Base-by-base conservation (phyloP, 1,140 invertebrate genomes). In the fruit fly (Drosophila melanogaster) region DNA sequence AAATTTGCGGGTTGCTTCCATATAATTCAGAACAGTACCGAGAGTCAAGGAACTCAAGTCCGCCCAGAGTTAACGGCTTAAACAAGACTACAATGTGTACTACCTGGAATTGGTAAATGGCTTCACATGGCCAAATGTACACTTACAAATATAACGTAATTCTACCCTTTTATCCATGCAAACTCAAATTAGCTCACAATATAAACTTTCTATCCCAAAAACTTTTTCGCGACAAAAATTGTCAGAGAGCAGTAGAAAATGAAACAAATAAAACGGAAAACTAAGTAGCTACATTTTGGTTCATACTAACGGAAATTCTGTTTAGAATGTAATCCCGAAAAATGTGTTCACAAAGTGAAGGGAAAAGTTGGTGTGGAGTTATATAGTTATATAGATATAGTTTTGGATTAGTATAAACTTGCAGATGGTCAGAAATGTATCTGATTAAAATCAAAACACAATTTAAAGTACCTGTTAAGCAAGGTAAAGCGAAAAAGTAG, bases 1-100 rank as follows among this genome's bases (percentile, higher is more conserved):
- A 67, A 53, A 55, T 26, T 50, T 57, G 24, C 15, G 41, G 64
- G 55, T 76, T 60, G 40, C 24, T n/a, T 19, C 26, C 35, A 60
- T 19, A 35, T 24, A 62, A 62, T 35, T 7, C n/a, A 55, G 19
- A 41, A 26, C 38, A 49, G 65, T 47, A 19, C 62, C 30, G 6
- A 12, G 22, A 47, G 66, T 67, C 64, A 65, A 51, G 37, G 64
- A 67, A 70, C 49, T 46, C 19, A 30, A 15, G 26, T 14, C 17
- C 26, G 43, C 17, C 24, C 61, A 11, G 15, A 33, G 22, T 26
- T 61, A 60, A 35, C 38, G 37, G 15, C 33, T 3, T 43, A 4
- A 19, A n/a, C n/a, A n/a, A 46, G 26, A 30, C 33, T 19, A 33
- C 41, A 44, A 22, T 41, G 26, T 24, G n/a, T 50, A 50, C 26